These are phyloP conservation scores for Artemisiospiza belli DNA, from an alignment of 2,113 vertebrate genomes.

Conservation along the genomic window DNA sequence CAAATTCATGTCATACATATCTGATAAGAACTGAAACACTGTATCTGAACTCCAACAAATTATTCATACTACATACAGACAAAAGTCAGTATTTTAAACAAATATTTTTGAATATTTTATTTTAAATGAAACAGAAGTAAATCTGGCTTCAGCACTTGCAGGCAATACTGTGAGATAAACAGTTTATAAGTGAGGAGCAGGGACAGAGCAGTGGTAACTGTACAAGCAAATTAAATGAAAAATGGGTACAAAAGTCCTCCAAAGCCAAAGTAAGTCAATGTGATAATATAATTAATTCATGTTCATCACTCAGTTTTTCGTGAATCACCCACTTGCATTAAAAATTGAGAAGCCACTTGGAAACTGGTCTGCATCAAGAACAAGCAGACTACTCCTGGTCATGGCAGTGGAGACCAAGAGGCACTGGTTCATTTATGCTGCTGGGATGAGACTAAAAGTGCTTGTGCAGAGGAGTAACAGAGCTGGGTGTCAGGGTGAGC, in stretches of 20 bases:
- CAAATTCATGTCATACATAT: constrained; percentile 47
- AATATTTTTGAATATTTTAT: constrained; percentile 43
- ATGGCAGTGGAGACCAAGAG: neutral
- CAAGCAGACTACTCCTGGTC: neutral
- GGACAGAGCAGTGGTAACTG: neutral
- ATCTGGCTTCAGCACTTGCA: neutral
- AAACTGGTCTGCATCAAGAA: neutral
- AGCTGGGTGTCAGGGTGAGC: accelerated
- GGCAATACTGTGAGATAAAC: neutral
- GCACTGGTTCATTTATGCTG: neutral
- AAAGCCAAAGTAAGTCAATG: neutral
- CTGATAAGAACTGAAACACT: constrained; percentile 40
- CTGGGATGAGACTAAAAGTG: neutral
- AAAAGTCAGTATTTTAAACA: constrained; percentile 45
- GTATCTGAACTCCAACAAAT: constrained; percentile 50
- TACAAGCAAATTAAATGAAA: constrained; percentile 5
- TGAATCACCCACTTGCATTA: neutral
- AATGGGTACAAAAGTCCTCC: neutral
- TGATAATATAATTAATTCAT: constrained; percentile 31
- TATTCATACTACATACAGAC: constrained; percentile 43
- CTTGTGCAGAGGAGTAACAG: neutral
- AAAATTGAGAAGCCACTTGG: neutral
- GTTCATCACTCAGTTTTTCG: neutral
- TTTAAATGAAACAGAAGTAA: neutral
- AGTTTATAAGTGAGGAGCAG: neutral